phyloP scores from a whole-genome alignment of 2,888 invertebrate genomes.

The Fragum sueziense region DNA sequence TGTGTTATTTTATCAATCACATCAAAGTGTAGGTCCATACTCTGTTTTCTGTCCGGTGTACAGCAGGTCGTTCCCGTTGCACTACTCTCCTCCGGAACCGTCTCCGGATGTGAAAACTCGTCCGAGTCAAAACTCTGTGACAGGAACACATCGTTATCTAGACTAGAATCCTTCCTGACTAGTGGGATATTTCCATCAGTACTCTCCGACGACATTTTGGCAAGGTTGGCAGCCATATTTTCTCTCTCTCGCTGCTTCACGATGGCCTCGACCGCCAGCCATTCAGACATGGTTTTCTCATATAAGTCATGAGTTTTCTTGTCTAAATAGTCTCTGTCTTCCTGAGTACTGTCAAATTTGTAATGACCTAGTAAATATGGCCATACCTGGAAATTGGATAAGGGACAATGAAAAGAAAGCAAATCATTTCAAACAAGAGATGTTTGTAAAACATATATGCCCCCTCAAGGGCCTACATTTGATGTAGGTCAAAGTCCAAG shows the following conservation, averaged over 20 bases:
- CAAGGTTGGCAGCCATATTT: slow-evolving; percentile 92
- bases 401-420: too few species aligned
- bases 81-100: slow-evolving; percentile 77
- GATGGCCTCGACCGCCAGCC: slow-evolving; percentile 97
- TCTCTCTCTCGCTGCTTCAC: slow-evolving; percentile 85
- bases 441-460: too few species aligned
- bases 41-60: slow-evolving; percentile 75
- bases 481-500: too few species aligned
- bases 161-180: slow-evolving; percentile 82
- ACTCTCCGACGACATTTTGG: slow-evolving; percentile 90
- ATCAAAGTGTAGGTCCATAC: slow-evolving; percentile 71
- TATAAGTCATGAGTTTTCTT: slow-evolving; percentile 87
- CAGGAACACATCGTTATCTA: slow-evolving; percentile 84
- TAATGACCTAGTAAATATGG: slow-evolving; percentile 94
- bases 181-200: slow-evolving; percentile 80
- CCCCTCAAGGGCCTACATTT: too few species aligned
- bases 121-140: slow-evolving; percentile 81
- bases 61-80: slow-evolving; percentile 75
- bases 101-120: slow-evolving; percentile 76
- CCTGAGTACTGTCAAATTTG: slow-evolving; percentile 86
- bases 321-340: slow-evolving; percentile 76
- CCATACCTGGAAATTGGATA: slow-evolving; percentile 89
- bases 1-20: slow-evolving; percentile 67
- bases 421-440: too few species aligned
- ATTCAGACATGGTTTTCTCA: slow-evolving; percentile 96